Evolutionary conservation across 1,140 invertebrate species (phyloP).

Genomic region (Caenorhabditis briggsae): DNA sequence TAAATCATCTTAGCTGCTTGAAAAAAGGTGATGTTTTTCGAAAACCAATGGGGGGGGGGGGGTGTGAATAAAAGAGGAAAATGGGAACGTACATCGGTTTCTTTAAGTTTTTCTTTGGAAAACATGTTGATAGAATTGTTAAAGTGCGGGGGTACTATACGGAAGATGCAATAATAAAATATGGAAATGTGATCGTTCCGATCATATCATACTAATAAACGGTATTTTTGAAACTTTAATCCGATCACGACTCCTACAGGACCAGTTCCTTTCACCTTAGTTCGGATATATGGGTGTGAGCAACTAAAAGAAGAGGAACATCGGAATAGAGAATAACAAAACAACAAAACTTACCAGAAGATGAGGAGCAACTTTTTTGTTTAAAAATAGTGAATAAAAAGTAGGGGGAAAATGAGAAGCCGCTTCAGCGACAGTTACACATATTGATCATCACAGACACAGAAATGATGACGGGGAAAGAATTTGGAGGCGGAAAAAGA

Average conservation of each 20-base stretch:
- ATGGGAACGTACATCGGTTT: conserved; percentile 46
- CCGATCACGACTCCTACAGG: not conserved
- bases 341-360: conserved; percentile 24
- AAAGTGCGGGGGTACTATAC: not conserved
- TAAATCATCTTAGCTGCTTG: conserved; percentile 65
- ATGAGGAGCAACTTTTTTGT: not conserved
- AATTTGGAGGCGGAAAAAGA: not conserved
- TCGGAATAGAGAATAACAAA: conserved; percentile 1
- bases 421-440: conserved; percentile 27
- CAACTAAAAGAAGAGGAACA: conserved; percentile 6
- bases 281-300: not conserved
- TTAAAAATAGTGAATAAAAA: conserved; percentile 33
- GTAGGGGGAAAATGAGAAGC: not conserved
- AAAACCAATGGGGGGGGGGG: conserved; percentile 61
- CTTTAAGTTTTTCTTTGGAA: conserved; percentile 47
- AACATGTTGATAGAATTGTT: conserved; percentile 27
- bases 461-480: conserved; percentile 49
- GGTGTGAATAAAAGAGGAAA: not conserved
- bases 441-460: conserved; percentile 46
- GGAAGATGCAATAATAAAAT: conserved; percentile 7
- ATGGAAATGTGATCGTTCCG: not conserved
- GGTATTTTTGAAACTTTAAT: not conserved
- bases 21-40: conserved; percentile 68
- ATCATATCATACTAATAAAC: not conserved
- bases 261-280: not conserved